These are phyloP conservation scores for Nemurella pictetii DNA, from an alignment of 2,888 invertebrate genomes.

Conservation along the genomic window DNA sequence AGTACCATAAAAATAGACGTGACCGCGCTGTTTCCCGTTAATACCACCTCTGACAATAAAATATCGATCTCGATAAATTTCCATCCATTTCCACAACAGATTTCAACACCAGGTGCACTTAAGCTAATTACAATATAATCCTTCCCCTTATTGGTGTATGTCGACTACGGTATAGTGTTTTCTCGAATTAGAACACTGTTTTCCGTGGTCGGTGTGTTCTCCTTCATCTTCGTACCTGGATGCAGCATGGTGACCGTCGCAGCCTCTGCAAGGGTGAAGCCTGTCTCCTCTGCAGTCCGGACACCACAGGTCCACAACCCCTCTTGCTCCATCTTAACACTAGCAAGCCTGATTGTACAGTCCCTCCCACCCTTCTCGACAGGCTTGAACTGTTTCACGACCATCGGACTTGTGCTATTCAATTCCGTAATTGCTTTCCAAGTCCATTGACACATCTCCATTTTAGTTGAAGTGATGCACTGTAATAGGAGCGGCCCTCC, in stretches of 20 bases:
- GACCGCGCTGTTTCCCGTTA: background rate
- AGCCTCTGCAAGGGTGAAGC: conserved; percentile 51
- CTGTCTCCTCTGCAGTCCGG: conserved; percentile 47
- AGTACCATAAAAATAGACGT: background rate
- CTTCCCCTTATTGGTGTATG: background rate
- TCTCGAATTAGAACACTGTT: background rate
- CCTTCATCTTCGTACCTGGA: conserved; percentile 49
- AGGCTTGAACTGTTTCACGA: conserved; percentile 50
- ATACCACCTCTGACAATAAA: background rate
- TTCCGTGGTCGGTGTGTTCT: background rate
- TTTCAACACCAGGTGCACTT: no score
- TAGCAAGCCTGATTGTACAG: conserved; percentile 50
- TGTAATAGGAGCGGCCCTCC: conserved; percentile 50
- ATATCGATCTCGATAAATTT: background rate
- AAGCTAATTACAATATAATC: background rate
- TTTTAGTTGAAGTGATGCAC: conserved; percentile 49
- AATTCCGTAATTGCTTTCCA: conserved; percentile 47
- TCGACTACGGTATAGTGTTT: background rate
- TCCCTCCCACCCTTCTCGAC: conserved; percentile 50
- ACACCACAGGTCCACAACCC: conserved; percentile 53
- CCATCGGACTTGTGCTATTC: conserved; percentile 50
- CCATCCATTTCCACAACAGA: background rate
- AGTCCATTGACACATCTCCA: conserved; percentile 52
- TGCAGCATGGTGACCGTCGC: conserved; percentile 51
- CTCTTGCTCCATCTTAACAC: conserved; percentile 50